A percentile compares a stretch with the other conserved stretches of the same genome.
These are phyloP conservation scores for Galerucella pusilla DNA, from an alignment of 2,888 invertebrate species.

Conservation along the genomic window DNA sequence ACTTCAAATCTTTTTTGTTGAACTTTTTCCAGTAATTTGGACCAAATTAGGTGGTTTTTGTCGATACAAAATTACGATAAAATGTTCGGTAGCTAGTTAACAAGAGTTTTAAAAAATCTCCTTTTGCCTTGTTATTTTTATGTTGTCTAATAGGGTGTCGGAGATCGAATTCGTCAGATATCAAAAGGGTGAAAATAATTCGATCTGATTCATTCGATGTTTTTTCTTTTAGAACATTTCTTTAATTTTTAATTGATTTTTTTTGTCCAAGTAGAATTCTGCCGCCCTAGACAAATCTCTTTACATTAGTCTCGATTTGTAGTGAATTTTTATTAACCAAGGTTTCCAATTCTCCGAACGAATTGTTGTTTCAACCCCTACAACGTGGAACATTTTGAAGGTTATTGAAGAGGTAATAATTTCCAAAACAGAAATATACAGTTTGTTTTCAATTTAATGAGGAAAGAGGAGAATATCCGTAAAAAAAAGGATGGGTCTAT, in stretches of 20 bases:
- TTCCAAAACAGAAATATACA: no score
- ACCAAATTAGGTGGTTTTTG: slow-evolving; percentile 45
- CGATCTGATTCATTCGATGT: slow-evolving; percentile 30
- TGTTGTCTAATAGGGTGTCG: slow-evolving; percentile 41
- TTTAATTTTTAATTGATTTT: slow-evolving; percentile 36
- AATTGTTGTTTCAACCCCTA: no score
- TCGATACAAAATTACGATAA: slow-evolving; percentile 45
- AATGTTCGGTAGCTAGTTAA: slow-evolving; percentile 40
- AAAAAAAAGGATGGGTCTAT: no score
- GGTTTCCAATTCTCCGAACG: no score
- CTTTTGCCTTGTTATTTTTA: slow-evolving; percentile 28
- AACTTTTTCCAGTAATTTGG: slow-evolving; percentile 43
- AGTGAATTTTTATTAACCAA: no score
- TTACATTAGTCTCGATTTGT: neutral
- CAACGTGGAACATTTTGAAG: no score
- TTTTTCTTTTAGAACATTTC: slow-evolving; percentile 19
- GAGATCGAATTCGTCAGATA: slow-evolving; percentile 41
- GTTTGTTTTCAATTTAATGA: no score
- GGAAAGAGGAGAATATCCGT: no score
- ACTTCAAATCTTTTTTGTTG: slow-evolving; percentile 25
- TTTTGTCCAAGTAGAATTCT: slow-evolving; percentile 21
- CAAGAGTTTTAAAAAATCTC: slow-evolving; percentile 26
- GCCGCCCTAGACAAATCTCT: slow-evolving; percentile 22
- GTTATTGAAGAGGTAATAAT: no score
- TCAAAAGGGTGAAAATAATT: slow-evolving; percentile 33